Conservation (phyloP, 2,888 invertebrate species). For the Oxycera nigricornis region DNA sequence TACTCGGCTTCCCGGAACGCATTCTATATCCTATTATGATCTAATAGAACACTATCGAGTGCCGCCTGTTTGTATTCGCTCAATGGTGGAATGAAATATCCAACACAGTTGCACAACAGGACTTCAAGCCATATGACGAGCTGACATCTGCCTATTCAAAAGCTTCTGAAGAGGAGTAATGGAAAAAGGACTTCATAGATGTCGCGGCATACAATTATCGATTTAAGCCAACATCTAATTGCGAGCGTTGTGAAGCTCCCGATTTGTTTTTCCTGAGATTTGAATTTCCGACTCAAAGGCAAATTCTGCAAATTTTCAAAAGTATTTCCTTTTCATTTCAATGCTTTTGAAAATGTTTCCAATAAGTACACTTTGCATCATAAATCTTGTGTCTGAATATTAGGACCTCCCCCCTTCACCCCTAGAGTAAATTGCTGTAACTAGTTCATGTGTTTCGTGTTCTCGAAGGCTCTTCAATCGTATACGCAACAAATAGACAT, state of each 20-base stretch:
- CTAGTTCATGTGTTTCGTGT: too few relatives aligned
- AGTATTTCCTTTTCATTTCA: too few relatives aligned
- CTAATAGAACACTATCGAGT: slow-evolving; percentile 28
- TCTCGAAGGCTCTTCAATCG: too few relatives aligned
- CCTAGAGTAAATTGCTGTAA: too few relatives aligned
- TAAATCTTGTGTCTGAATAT: too few relatives aligned
- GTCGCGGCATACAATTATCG: slow-evolving; percentile 16
- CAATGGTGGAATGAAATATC: not conserved
- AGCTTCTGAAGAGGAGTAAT: not conserved
- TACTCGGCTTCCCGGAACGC: not conserved
- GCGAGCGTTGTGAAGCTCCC: not conserved
- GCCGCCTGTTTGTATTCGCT: slow-evolving; percentile 12
- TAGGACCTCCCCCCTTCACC: too few relatives aligned
- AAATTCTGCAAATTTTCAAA: too few relatives aligned
- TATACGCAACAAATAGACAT: too few relatives aligned
- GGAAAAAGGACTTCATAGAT: slow-evolving; percentile 20
- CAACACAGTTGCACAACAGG: slow-evolving; percentile 1
- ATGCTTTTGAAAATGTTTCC: too few relatives aligned
- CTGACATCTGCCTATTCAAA: slow-evolving; percentile 27
- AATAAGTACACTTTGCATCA: too few relatives aligned
- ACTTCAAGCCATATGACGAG: slow-evolving; percentile 20
- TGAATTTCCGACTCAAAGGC: too few relatives aligned
- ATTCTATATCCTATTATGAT: slow-evolving; percentile 10
- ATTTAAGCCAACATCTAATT: slow-evolving; percentile 12
- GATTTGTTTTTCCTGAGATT: too few relatives aligned